phyloP scores from a whole-genome alignment of 92 coral and sea anemone genomes.

The Paramuricea clavata region DNA sequence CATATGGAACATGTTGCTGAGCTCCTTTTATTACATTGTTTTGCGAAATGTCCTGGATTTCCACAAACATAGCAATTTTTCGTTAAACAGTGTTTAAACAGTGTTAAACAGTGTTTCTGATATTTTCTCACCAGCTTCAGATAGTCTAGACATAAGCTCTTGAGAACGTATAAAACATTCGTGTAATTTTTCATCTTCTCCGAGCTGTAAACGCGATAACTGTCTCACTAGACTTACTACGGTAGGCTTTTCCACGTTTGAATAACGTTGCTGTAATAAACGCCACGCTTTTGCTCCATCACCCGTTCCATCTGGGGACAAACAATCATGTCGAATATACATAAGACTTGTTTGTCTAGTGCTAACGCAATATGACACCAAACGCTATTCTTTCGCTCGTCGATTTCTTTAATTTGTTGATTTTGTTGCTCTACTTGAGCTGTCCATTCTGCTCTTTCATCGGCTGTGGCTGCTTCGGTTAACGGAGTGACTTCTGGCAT shows the following conservation, averaged over 20 bases:
- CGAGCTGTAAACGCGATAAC: background rate
- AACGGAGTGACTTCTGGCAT: background rate
- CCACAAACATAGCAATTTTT: background rate
- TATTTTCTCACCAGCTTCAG: background rate
- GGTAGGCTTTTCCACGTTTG: background rate
- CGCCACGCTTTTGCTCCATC: conserved; percentile 29
- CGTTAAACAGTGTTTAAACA: too few relatives aligned
- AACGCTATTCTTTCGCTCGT: background rate
- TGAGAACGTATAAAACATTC: background rate
- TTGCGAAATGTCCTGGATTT: background rate
- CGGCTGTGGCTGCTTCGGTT: background rate
- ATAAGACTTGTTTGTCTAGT: background rate
- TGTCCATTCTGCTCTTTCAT: background rate
- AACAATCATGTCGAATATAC: conserved; percentile 25
- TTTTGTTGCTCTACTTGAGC: background rate
- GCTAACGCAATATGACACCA: conserved; percentile 13
- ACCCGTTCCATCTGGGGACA: conserved; percentile 11
- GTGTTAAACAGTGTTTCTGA: too few relatives aligned
- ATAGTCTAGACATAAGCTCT: background rate
- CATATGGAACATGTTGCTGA: too few relatives aligned
- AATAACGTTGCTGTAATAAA: background rate
- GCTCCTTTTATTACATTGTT: too few relatives aligned
- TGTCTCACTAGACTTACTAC: background rate
- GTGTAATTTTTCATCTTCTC: background rate
- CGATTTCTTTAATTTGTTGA: background rate